These are phyloP conservation scores for Lepidurus packardi DNA, from an alignment of 1,140 invertebrate genomes.

Conservation along the genomic window DNA sequence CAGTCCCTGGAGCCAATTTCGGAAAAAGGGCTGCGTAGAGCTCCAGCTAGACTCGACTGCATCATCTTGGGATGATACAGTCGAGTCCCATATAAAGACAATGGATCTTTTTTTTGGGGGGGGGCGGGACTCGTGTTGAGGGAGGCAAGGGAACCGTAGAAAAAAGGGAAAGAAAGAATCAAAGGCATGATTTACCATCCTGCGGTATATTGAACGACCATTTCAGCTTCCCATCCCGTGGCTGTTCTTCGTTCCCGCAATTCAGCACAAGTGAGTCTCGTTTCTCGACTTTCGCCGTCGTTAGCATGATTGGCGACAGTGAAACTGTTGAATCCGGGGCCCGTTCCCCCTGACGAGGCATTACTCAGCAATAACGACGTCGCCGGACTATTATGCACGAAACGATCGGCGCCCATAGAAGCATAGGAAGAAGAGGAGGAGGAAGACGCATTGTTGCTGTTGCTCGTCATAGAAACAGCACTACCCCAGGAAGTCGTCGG, in stretches of 20 bases:
- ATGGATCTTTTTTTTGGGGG: not conserved
- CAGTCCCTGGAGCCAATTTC: not conserved
- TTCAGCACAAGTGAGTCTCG: constrained; percentile 1
- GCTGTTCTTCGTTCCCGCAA: not conserved
- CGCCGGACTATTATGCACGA: not conserved
- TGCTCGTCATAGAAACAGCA: not conserved
- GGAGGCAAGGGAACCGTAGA: not conserved
- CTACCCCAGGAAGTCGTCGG: not conserved
- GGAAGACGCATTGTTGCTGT: constrained; percentile 21
- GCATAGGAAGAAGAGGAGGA: not conserved
- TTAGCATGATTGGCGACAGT: constrained; percentile 9
- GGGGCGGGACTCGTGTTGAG: not conserved
- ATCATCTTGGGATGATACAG: no score
- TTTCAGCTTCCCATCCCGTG: constrained; percentile 18
- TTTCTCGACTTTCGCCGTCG: constrained; percentile 1
- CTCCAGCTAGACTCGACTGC: not conserved
- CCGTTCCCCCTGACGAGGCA: not conserved
- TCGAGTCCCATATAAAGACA: not conserved
- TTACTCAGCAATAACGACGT: constrained; percentile 18
- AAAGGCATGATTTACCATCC: not conserved
- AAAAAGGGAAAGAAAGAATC: not conserved
- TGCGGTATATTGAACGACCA: not conserved
- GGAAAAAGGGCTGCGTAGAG: not conserved
- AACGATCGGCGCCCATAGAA: not conserved
- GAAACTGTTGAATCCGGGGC: not conserved